phyloP scores from a whole-genome alignment of 1,140 invertebrate species.

The Tetramorium parvispinum region DNA sequence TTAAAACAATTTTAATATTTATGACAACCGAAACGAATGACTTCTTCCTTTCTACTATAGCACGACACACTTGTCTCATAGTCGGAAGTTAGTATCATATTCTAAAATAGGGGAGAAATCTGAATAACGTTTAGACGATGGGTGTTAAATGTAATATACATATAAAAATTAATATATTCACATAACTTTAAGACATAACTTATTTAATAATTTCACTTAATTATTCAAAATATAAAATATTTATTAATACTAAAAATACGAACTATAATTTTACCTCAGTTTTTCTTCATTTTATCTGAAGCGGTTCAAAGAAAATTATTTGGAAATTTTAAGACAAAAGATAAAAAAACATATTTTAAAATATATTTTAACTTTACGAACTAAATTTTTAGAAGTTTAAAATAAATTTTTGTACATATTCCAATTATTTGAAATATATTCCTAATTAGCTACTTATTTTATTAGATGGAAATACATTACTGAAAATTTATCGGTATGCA shows the following conservation, averaged over 20 bases:
- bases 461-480: neutral
- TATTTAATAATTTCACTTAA: too few relatives aligned
- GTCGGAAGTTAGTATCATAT: constrained; percentile 29
- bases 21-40: constrained; percentile 14
- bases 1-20: neutral
- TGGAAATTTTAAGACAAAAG: neutral
- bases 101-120: neutral
- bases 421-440: neutral
- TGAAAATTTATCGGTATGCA: neutral
- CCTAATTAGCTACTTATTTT: neutral
- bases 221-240: neutral
- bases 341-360: neutral
- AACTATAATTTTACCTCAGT: neutral
- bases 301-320: neutral
- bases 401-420: neutral
- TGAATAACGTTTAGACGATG: neutral
- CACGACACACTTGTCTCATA: neutral
- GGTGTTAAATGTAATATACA: neutral
- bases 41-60: constrained; percentile 10
- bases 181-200: too few relatives aligned
- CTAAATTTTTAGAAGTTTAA: neutral
- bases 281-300: neutral
- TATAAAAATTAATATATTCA: neutral
- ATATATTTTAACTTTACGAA: neutral
- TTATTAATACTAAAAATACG: neutral